Base-by-base conservation (phyloP, 2,113 vertebrate species). In the Nannospalax galili region DNA sequence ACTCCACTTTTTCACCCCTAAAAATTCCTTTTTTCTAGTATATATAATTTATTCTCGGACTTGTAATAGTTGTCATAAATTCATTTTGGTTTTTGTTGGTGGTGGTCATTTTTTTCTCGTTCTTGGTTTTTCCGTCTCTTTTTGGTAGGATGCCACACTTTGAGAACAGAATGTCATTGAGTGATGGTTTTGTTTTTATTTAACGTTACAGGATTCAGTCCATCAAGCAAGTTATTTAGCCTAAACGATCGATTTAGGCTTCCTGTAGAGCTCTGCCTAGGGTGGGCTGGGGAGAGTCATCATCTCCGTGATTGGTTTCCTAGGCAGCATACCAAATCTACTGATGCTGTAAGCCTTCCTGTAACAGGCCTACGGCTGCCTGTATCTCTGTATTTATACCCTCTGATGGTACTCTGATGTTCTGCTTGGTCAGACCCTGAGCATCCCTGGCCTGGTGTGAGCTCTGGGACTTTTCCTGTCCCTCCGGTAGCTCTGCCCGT, bases 1-100 rank as follows among this genome's bases (percentile, higher is more conserved):
- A 35, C 26, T n/a, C 77, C 19, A 28, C 26, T 19, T 65, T n/a
- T 65, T n/a, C 28, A 75, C n/a, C 20, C 42, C 69, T 91, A 62
- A 2, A 91, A 84, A 14, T 69, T 80, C 26, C 2, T 67, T 58
- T 58, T 84, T 77, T 69, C 75, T 7, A 65, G 28, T 26, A 28
- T 28, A 62, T 62, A 65, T 26, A 28, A 65, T 75, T 32, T 75
- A 14, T 81, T 12, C 7, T 84, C 20, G 11, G 17, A 58, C 72
- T 90, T 80, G 26, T 8, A 72, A 64, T n/a, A n/a, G 19, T 45
- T 74, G 7, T 89, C 86, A 90, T 80, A 84, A 89, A 42, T 15
- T 74, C 32, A 92, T 88, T 92, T 72, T 95, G 72, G 45, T 64
- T 73, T 56, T 20, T 42, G 28, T 45, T 93, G 58, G 17, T 85